Conservation (phyloP, 2,113 vertebrate species). For the Cyanocitta stelleri region DNA sequence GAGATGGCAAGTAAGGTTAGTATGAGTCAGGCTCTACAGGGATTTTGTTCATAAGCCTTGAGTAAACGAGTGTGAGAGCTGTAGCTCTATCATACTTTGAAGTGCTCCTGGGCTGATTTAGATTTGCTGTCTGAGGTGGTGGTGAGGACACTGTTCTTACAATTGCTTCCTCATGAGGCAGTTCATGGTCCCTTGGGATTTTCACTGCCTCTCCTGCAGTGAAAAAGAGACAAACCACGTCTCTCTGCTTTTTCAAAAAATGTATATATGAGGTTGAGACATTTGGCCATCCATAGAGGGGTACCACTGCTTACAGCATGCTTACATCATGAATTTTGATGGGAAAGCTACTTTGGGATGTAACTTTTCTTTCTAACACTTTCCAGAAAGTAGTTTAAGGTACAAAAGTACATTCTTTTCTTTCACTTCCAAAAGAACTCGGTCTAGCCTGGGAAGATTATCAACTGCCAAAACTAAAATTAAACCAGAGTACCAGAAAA, state of each 20-base stretch:
- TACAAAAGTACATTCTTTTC: background rate
- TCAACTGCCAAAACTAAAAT: background rate
- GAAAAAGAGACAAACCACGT: background rate
- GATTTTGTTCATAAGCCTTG: background rate
- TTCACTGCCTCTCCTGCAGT: background rate
- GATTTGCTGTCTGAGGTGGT: background rate
- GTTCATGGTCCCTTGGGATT: background rate
- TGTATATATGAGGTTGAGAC: background rate
- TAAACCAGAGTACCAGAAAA: background rate
- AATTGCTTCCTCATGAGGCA: background rate
- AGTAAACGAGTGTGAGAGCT: background rate
- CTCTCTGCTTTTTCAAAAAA: background rate
- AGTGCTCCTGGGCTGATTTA: background rate
- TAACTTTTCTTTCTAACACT: background rate
- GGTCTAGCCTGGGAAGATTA: background rate
- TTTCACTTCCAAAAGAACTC: background rate
- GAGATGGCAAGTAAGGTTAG: background rate
- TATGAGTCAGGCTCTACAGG: background rate
- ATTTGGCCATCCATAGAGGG: background rate
- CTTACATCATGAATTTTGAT: background rate
- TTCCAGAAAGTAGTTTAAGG: background rate
- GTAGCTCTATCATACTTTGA: background rate
- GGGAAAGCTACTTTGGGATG: background rate
- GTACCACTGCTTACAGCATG: background rate
- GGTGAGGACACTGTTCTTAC: background rate